Evolutionary conservation across 2,113 vertebrate genomes (phyloP), one percentile per base, ranked within the genome.

Genomic region (Sclerurus mexicanus): DNA sequence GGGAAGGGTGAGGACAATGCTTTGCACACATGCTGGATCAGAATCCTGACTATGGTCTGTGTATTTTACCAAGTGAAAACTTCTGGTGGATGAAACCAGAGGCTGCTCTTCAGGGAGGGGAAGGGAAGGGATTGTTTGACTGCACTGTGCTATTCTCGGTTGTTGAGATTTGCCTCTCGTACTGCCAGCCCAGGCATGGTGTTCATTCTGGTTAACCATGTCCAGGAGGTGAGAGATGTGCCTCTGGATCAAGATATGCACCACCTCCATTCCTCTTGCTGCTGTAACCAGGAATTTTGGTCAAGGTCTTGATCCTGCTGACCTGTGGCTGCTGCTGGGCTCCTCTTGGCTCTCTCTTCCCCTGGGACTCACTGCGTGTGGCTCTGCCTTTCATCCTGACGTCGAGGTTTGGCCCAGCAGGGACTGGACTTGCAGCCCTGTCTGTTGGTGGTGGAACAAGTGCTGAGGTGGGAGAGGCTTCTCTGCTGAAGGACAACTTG

Each of bases 141-240:
- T 44, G 50, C 13, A 2, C 77, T 56, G 53, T 68, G 64, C 69
- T 62, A 58, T 35, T 63, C 62, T 76, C 37, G 1, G 17, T 33
- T 7, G 37, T 56, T 47, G 63, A n/a, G 67, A 10, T 44, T 27
- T 33, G 17, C 42, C 39, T 58, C 59, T 76, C 1, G 0, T 7
- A 35, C 3, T 40, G 40, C 76, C 62, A 31, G 62, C 73, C 49
- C 25, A 7, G 9, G 6, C 1, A 0, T 1, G 15, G 24, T 40
- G 66, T 62, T 60, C 4, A 0, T 50, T 31, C 79, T 1, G 0
- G 21, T 42, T 17, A 20, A 49, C 17, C 25, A 1, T 9, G 22
- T 10, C 42, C 1, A 0, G 2, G 22, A 10, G 12, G 21, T 8
- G 37, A 1, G 4, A 46, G 30, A 19, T 9, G 8, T 21, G 3